A percentile compares a stretch with the other conserved stretches of the same genome.
These are phyloP conservation scores for Arremon aurantiirostris DNA, from an alignment of 2,797 vertebrate genomes.

Conservation along the genomic window DNA sequence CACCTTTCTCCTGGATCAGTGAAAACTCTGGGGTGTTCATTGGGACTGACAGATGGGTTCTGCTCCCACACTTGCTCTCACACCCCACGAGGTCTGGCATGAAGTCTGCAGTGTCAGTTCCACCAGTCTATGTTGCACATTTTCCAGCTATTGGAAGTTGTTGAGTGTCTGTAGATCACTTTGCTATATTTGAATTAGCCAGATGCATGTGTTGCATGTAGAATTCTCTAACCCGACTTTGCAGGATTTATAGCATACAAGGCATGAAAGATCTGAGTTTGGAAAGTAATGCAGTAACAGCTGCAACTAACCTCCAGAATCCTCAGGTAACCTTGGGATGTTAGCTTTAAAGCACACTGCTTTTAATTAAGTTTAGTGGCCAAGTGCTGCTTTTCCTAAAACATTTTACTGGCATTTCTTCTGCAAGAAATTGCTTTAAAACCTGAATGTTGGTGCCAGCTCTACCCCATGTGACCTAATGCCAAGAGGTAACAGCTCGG, in stretches of 20 bases:
- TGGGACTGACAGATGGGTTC: neutral
- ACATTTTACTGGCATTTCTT: neutral
- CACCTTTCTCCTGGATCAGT: neutral
- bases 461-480: neutral
- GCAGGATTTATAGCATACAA: neutral
- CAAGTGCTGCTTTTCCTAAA: neutral
- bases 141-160: neutral
- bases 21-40: neutral
- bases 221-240: neutral
- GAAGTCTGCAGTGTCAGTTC: neutral
- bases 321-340: neutral
- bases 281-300: neutral
- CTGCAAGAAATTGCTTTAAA: neutral
- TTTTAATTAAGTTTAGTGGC: slow-evolving; percentile 27
- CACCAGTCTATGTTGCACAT: fast-evolving
- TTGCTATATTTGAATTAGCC: neutral
- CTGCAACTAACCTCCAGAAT: neutral
- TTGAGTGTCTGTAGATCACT: neutral
- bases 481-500: fast-evolving
- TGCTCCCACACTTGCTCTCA: neutral
- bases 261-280: neutral
- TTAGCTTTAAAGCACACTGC: neutral
- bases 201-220: neutral
- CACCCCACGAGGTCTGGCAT: fast-evolving
- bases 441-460: neutral